A percentile compares a stretch with the other conserved stretches of the same genome.
Evolutionary conservation across 2,888 invertebrate species (phyloP).

Genomic region (Isoperla grammatica): DNA sequence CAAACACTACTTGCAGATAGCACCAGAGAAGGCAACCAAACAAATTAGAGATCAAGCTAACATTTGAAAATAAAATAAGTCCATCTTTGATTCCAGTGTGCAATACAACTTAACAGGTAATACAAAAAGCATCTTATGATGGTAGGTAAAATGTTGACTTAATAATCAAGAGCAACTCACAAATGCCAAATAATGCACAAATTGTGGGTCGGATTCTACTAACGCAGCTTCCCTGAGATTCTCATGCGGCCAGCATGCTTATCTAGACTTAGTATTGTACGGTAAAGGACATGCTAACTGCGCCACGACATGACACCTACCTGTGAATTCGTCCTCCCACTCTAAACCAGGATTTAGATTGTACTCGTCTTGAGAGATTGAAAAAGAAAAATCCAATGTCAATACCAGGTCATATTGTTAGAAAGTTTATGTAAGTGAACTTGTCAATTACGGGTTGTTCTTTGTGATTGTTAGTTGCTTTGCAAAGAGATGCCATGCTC

Average conservation of each 20-base stretch:
- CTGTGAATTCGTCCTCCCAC: conserved; percentile 99
- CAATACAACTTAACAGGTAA: background rate
- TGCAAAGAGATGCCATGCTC: too few relatives aligned
- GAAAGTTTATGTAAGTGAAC: too few relatives aligned
- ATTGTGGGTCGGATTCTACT: too few relatives aligned
- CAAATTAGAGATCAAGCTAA: background rate
- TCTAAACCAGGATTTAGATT: conserved; percentile 99
- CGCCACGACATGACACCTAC: conserved; percentile 61
- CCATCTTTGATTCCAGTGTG: conserved; percentile 9
- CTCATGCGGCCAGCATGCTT: conserved; percentile 15
- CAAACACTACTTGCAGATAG: background rate
- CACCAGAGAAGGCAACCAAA: background rate
- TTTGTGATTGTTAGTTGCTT: too few relatives aligned
- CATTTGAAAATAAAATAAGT: background rate
- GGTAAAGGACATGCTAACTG: conserved; percentile 13
- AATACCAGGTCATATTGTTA: conserved; percentile 33
- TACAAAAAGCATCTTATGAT: background rate
- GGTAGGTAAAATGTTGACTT: too few relatives aligned
- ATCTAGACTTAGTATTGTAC: background rate
- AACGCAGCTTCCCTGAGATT: conserved; percentile 18
- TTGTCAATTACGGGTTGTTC: too few relatives aligned
- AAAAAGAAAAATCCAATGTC: conserved; percentile 49
- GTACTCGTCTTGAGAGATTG: conserved; percentile 90
- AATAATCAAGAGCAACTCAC: background rate
- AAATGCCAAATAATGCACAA: too few relatives aligned